phyloP scores from a whole-genome alignment of 1,140 invertebrate species.

The Diprion similis region DNA sequence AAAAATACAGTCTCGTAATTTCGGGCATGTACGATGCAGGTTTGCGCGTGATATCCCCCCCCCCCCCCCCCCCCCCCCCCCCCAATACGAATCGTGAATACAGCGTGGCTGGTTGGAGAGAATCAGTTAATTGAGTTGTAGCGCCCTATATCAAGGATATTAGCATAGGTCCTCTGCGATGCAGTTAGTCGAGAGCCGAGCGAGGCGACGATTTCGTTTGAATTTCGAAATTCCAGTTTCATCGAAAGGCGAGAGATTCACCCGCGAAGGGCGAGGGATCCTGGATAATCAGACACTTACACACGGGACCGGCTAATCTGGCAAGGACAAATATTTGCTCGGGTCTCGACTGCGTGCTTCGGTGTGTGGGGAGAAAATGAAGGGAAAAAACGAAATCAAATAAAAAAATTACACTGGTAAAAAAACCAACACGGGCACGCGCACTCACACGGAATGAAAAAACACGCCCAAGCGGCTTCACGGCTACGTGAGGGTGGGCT shows the following conservation, averaged over 20 bases:
- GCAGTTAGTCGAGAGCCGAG: background rate
- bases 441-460: background rate
- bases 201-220: background rate
- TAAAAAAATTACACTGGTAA: conserved; percentile 19
- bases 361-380: background rate
- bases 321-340: conserved; percentile 14
- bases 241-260: background rate
- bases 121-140: conserved; percentile 15
- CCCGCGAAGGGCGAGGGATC: background rate
- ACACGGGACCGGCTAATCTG: conserved; percentile 12
- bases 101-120: background rate
- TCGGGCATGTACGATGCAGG: too few relatives aligned
- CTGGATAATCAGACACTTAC: conserved; percentile 11
- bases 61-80: too few relatives aligned
- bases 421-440: conserved; percentile 14
- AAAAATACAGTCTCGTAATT: too few relatives aligned
- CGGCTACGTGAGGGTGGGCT: conserved; percentile 23
- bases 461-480: background rate
- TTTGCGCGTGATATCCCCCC: too few relatives aligned
- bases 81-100: background rate
- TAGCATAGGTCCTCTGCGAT: background rate
- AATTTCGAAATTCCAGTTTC: background rate
- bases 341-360: background rate
- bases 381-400: background rate
- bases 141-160: background rate